Base-by-base conservation (phyloP, 2,113 vertebrate species). In the Cinclus mexicanus region DNA sequence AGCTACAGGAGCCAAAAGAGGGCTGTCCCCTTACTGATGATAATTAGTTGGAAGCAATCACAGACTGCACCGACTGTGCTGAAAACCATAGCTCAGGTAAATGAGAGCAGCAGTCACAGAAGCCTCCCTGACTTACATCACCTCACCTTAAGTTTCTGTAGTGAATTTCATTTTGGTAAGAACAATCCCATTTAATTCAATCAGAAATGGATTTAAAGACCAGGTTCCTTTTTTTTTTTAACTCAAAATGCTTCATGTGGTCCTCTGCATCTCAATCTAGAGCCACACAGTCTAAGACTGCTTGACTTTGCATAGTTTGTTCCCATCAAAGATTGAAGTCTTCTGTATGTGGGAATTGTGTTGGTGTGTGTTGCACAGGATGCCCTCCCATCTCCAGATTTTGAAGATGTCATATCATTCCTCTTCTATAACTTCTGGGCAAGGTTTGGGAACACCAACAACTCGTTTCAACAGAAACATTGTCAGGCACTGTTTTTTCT, bases 301-400 rank as follows among this genome's bases (percentile, higher is more conserved):
- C 39, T 67, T 47, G 28, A 41, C 29, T 78, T 81, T 24, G 59
- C 15, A 49, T 2, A 50, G 33, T 67, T 70, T 78, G 64, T 46
- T 76, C 31, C 39, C 42, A 37, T 46, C 11, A 24, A 75, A 46
- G 33, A 49, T 7, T 55, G 2, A 42, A 24, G 17, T 25, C 44
- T 61, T 14, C 12, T 25, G 8, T 29, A 10, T 0, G 1, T 12
- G 74, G 61, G 47, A 92, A 42, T 1, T 23, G 33, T 26, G n/a
- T 2, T 26, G 47, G 18, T 33, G 21, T 50, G 60, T 23, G n/a
- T 8, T 1, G 16, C 42, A 22, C 15, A 44, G 70, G 41, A 65
- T 1, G 0, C 19, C 15, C 21, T 46, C 14, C 63, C 9, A 7
- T 35, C 63, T 83, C 46, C 35, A 35, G 50, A 55, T 33, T 13